Percentiles rank a stretch among this genome's conserved stretches.
Conservation (phyloP, 1,140 invertebrate genomes). For the Dendroctonus ponderosae region DNA sequence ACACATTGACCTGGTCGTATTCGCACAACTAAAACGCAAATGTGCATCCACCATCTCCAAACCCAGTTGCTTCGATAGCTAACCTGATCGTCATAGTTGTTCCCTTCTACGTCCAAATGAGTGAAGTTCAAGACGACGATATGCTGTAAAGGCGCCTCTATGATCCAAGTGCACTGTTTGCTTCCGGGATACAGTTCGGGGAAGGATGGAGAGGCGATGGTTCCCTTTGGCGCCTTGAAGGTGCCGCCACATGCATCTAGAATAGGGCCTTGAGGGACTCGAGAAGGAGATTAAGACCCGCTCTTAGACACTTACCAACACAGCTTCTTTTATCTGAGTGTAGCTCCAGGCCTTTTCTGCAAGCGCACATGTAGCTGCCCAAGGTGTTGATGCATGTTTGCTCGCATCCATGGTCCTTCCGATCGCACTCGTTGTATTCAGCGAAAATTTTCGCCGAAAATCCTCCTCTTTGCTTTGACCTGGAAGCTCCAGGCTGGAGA, state of each 20-base stretch:
- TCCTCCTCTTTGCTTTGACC: conserved; percentile 77
- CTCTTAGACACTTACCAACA: conserved; percentile 69
- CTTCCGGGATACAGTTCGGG: conserved; percentile 91
- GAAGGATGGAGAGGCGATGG: conserved; percentile 92
- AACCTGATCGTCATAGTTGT: conserved; percentile 76
- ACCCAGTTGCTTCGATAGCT: neutral
- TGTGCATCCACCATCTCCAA: neutral
- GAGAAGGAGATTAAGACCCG: neutral
- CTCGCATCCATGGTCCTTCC: conserved; percentile 87
- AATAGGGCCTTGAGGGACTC: conserved; percentile 33
- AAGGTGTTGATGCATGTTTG: conserved; percentile 95
- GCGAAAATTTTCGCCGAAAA: conserved; percentile 94
- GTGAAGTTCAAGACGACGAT: conserved; percentile 97
- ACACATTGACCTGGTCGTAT: conserved; percentile 90
- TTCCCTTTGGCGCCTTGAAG: conserved; percentile 83
- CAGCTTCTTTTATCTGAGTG: conserved; percentile 96
- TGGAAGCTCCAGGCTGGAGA: neutral
- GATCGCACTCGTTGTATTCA: conserved; percentile 92
- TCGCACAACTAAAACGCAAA: conserved; percentile 79
- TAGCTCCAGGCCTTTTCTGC: conserved; percentile 90
- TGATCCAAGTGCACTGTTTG: conserved; percentile 97
- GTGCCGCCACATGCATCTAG: conserved; percentile 94
- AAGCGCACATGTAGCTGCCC: conserved; percentile 92
- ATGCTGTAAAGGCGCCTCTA: conserved; percentile 86
- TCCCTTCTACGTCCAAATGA: conserved; percentile 96